phyloP scores from a whole-genome alignment of 2,797 vertebrate species.

The Anomalospiza imberbis region DNA sequence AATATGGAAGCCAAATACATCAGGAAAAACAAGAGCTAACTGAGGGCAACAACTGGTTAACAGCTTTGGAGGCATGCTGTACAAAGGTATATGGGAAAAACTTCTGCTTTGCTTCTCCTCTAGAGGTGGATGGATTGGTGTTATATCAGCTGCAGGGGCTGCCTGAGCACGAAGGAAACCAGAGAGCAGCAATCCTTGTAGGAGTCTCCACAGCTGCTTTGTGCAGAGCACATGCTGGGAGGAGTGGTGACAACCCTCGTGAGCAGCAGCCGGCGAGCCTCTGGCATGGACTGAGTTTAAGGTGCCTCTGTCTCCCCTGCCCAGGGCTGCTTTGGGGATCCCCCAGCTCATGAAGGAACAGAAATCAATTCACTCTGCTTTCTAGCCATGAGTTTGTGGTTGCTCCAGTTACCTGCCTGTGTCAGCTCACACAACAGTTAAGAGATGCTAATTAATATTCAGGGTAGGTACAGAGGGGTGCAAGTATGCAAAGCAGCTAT shows the following conservation, averaged over 20 bases:
- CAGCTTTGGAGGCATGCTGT: not conserved
- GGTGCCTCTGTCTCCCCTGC: not conserved
- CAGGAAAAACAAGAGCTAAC: not conserved
- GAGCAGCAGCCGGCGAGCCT: not conserved
- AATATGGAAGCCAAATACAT: not conserved
- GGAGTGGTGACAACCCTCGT: rapidly evolving
- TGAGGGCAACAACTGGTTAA: not conserved
- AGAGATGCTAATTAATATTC: not conserved
- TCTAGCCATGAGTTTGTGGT: not conserved
- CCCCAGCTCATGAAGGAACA: not conserved
- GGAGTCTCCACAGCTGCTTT: not conserved
- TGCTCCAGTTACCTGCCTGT: not conserved
- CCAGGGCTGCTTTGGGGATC: not conserved
- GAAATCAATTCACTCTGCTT: not conserved
- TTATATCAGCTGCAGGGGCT: not conserved
- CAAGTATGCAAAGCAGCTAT: not conserved
- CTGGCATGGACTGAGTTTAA: not conserved
- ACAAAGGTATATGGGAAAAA: not conserved
- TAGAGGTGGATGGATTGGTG: not conserved
- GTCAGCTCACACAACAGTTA: not conserved
- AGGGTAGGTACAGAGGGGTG: not conserved
- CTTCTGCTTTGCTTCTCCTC: not conserved
- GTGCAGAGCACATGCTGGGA: not conserved
- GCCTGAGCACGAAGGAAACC: not conserved
- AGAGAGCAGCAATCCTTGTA: not conserved